phyloP scores from a whole-genome alignment of 2,797 vertebrate genomes.

The Clarias laeviceps region DNA sequence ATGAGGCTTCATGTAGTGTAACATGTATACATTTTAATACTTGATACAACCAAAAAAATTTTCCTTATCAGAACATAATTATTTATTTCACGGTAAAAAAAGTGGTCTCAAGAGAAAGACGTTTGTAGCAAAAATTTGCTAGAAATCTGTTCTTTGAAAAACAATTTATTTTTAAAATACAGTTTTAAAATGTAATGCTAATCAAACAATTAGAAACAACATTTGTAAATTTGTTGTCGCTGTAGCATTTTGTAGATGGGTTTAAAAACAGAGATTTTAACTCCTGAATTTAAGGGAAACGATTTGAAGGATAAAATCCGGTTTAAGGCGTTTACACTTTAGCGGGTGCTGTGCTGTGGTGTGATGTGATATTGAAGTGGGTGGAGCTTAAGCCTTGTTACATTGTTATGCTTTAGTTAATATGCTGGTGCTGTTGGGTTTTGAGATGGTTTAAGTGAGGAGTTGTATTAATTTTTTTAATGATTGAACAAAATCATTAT shows the following conservation, averaged over 20 bases:
- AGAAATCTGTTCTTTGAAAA: not conserved
- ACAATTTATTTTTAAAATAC: too few species aligned
- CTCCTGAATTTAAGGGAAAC: not conserved
- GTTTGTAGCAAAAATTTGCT: not conserved
- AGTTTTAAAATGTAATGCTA: too few species aligned
- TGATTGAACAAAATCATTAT: not conserved
- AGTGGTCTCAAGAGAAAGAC: not conserved
- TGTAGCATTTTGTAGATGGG: too few species aligned
- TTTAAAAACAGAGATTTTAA: too few species aligned
- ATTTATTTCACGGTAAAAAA: not conserved
- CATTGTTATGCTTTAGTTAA: not conserved
- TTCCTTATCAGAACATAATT: not conserved
- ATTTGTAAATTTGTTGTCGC: too few species aligned
- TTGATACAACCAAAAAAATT: not conserved
- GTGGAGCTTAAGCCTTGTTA: not conserved
- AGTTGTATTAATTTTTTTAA: not conserved
- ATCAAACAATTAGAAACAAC: too few species aligned
- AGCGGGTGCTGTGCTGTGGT: not conserved
- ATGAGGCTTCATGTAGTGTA: not conserved
- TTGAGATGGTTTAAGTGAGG: not conserved
- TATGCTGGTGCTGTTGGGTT: not conserved
- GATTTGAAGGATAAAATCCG: not conserved
- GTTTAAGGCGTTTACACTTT: not conserved
- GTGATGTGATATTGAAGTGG: not conserved
- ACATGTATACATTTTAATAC: not conserved